Conservation (phyloP, 1,140 invertebrate species). For the Stegodyphus mimosarum region DNA sequence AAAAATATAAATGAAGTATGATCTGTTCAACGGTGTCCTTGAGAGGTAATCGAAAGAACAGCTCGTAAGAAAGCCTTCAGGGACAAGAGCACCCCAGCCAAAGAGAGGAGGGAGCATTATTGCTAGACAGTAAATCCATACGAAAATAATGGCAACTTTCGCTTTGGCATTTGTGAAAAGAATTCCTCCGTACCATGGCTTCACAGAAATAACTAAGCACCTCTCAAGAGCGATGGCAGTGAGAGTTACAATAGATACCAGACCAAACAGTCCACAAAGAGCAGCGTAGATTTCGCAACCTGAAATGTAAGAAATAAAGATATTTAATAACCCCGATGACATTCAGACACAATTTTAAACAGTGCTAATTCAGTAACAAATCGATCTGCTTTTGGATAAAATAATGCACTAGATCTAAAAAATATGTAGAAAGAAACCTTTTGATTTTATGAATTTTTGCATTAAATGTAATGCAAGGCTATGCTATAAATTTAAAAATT, state of each 20-base stretch:
- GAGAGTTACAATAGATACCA: conserved; percentile 77
- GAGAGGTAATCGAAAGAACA: conserved; percentile 85
- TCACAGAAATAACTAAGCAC: conserved; percentile 77
- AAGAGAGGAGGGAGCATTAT: conserved; percentile 78
- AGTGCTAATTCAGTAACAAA: no score
- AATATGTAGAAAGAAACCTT: no score
- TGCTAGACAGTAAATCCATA: conserved; percentile 78
- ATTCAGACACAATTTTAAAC: no score
- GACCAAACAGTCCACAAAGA: conserved; percentile 77
- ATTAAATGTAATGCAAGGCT: no score
- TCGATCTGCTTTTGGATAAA: no score
- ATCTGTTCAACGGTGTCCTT: conserved; percentile 73
- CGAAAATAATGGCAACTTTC: conserved; percentile 73
- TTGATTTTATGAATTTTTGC: no score
- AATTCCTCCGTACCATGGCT: conserved; percentile 70
- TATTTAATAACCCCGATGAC: no score
- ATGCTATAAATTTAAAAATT: no score
- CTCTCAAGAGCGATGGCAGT: conserved; percentile 79
- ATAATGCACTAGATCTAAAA: no score
- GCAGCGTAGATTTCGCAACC: conserved; percentile 75
- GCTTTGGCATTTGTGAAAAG: conserved; percentile 70
- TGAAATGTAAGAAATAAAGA: conserved; percentile 1
- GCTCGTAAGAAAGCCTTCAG: conserved; percentile 82
- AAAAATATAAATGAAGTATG: conserved; percentile 79
- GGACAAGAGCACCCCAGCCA: conserved; percentile 78